Percentiles rank a stretch among this genome's conserved stretches.
phyloP scores from a whole-genome alignment of 2,797 vertebrate genomes.

The Xenopus petersii region DNA sequence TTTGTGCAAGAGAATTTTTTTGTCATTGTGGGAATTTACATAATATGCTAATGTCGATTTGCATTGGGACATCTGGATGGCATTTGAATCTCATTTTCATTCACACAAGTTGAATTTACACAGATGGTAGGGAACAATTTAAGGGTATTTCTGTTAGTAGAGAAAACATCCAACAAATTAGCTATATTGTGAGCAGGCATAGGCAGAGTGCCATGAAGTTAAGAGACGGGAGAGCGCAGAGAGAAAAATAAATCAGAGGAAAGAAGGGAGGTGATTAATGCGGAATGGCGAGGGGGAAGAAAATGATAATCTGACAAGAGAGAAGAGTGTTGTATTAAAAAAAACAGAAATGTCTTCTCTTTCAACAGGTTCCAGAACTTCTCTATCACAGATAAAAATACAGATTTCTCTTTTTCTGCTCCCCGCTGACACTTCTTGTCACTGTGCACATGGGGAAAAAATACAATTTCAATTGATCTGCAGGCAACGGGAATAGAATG shows the following conservation, averaged over 20 bases:
- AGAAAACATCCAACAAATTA: constrained; percentile 73
- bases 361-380: constrained; percentile 20
- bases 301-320: constrained; percentile 18
- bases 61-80: constrained; percentile 73
- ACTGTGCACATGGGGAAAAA: neutral
- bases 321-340: neutral
- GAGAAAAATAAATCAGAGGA: constrained; percentile 10
- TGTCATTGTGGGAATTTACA: constrained; percentile 64
- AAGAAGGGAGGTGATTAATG: constrained; percentile 36
- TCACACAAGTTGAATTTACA: constrained; percentile 67
- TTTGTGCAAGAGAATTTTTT: constrained; percentile 56
- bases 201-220: constrained; percentile 34
- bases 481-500: constrained; percentile 17
- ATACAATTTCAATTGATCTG: constrained; percentile 33
- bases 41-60: constrained; percentile 66
- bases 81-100: constrained; percentile 77
- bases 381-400: constrained; percentile 18
- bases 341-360: neutral
- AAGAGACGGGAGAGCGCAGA: constrained; percentile 20
- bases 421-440: constrained; percentile 20
- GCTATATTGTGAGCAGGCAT: constrained; percentile 46
- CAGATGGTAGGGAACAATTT: constrained; percentile 73
- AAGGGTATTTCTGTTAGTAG: constrained; percentile 74
- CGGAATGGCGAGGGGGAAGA: neutral
- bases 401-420: constrained; percentile 9